Evolutionary conservation across 2,888 invertebrate species (phyloP).

Genomic region (Agrilus biguttatus): DNA sequence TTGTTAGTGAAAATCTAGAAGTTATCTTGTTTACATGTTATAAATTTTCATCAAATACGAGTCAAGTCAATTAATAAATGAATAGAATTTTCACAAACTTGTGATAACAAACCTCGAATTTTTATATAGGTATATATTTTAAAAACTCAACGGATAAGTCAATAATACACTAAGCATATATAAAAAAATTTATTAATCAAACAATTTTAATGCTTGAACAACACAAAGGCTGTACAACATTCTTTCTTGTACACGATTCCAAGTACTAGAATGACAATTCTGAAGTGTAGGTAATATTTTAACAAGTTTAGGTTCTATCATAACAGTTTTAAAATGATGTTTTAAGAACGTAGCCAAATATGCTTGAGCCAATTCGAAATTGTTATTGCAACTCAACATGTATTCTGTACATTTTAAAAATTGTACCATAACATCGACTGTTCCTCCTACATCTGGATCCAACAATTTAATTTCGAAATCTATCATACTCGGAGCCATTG

Average conservation of each 20-base stretch:
- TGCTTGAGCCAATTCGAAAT: slow-evolving; percentile 84
- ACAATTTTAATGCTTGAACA: slow-evolving; percentile 51
- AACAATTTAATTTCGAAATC: slow-evolving; percentile 78
- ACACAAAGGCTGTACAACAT: slow-evolving; percentile 62
- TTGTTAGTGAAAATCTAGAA: too few species aligned
- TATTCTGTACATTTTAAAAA: slow-evolving; percentile 61
- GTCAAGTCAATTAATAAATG: too few species aligned
- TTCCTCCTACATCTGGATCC: slow-evolving; percentile 58
- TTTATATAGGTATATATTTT: too few species aligned
- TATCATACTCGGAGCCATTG: slow-evolving; percentile 66
- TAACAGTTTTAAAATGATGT: slow-evolving; percentile 50
- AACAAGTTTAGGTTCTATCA: slow-evolving; percentile 39
- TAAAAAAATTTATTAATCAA: too few species aligned
- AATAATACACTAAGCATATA: too few species aligned
- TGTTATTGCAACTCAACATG: slow-evolving; percentile 57
- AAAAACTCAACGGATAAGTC: not conserved
- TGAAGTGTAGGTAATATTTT: slow-evolving; percentile 41
- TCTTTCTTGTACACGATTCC: slow-evolving; percentile 53
- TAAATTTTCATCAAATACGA: too few species aligned
- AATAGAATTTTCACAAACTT: too few species aligned
- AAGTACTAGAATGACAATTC: slow-evolving; percentile 42
- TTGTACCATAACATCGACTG: slow-evolving; percentile 52
- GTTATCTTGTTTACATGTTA: too few species aligned
- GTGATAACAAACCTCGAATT: too few species aligned
- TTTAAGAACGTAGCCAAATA: slow-evolving; percentile 82